Evolutionary conservation across 2,797 vertebrate genomes (phyloP).

Genomic region (Galaxias olidus): DNA sequence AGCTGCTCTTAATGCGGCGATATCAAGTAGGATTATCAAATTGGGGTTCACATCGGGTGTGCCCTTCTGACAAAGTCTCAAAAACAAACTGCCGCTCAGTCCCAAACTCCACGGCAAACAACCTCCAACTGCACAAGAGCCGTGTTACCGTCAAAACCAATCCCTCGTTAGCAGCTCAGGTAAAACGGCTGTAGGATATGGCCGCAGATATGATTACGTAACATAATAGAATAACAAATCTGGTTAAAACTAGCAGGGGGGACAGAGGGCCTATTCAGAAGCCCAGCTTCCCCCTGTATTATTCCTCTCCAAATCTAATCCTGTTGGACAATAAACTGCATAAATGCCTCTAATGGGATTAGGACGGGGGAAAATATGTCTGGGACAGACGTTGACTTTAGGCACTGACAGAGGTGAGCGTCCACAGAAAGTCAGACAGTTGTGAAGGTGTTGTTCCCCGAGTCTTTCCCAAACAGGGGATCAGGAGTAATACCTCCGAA

Average conservation of each 20-base stretch:
- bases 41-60: conserved; percentile 50
- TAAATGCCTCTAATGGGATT: conserved; percentile 65
- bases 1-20: conserved; percentile 34
- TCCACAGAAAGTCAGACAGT: conserved; percentile 26
- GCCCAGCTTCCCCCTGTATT: conserved; percentile 55
- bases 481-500: conserved; percentile 53
- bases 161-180: conserved; percentile 49
- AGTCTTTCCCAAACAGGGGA: conserved; percentile 46
- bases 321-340: conserved; percentile 70
- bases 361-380: conserved; percentile 63
- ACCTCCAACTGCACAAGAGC: conserved; percentile 50
- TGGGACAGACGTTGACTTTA: conserved; percentile 36
- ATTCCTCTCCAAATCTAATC: conserved; percentile 64
- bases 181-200: conserved; percentile 54
- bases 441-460: conserved; percentile 16
- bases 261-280: conserved; percentile 64
- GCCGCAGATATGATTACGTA: conserved; percentile 65
- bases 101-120: conserved; percentile 60
- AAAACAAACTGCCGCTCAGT: conserved; percentile 59
- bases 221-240: conserved; percentile 67
- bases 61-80: conserved; percentile 34
- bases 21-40: conserved; percentile 48
- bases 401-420: conserved; percentile 41
- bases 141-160: conserved; percentile 59
- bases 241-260: conserved; percentile 52